Conservation (phyloP, 2,113 vertebrate species). For the Corvus moneduloides region DNA sequence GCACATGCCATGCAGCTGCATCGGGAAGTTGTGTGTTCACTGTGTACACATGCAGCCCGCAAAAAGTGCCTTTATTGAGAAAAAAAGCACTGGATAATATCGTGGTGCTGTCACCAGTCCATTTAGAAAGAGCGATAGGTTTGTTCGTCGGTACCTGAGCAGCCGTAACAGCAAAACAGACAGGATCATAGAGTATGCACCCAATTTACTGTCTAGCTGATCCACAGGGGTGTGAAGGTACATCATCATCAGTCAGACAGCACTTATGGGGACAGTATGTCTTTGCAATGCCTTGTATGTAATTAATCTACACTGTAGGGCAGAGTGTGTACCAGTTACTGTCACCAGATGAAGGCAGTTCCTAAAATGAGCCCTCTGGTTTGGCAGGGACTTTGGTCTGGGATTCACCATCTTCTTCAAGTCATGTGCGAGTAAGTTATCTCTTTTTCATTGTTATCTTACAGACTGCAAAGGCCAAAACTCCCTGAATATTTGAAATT, state of each 20-base stretch:
- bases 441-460: neutral
- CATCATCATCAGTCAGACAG: neutral
- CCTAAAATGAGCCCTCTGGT: neutral
- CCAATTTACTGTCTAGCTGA: neutral
- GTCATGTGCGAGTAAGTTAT: fast-evolving
- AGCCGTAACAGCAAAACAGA: neutral
- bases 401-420: neutral
- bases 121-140: neutral
- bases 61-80: neutral
- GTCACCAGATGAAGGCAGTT: neutral
- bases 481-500: neutral
- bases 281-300: neutral
- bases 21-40: neutral
- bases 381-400: fast-evolving
- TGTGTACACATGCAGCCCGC: neutral
- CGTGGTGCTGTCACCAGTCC: neutral
- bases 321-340: neutral
- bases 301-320: neutral
- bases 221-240: neutral
- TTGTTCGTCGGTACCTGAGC: neutral
- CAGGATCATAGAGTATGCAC: neutral
- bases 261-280: neutral
- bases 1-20: fast-evolving
- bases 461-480: neutral
- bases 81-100: neutral